Conservation (phyloP, 2,888 invertebrate genomes). For the Sussaba pulchella region DNA sequence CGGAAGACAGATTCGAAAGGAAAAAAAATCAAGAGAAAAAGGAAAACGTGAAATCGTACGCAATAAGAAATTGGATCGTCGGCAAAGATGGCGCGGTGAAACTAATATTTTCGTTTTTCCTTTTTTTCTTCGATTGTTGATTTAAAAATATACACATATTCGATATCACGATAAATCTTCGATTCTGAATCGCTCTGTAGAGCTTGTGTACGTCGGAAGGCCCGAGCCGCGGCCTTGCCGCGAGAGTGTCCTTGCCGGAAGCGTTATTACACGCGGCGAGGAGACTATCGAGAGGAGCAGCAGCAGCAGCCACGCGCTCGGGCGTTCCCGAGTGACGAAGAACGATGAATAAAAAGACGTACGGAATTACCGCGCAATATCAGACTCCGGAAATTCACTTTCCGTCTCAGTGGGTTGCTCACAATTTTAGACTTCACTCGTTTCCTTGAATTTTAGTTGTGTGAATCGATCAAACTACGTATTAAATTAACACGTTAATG, state of each 20-base stretch:
- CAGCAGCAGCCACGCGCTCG: not conserved
- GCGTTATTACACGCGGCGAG: conserved; percentile 62
- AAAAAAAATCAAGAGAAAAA: no score
- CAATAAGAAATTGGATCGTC: no score
- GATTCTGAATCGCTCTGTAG: conserved; percentile 41
- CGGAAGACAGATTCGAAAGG: not conserved
- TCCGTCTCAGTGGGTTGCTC: no score
- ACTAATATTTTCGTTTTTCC: no score
- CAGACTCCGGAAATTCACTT: not conserved
- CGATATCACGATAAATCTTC: conserved; percentile 1
- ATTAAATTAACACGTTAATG: no score
- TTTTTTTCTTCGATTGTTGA: not conserved
- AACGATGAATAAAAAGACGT: conserved; percentile 14
- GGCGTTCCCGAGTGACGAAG: conserved; percentile 5
- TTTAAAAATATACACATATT: not conserved
- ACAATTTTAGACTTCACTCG: no score
- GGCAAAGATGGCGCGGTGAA: no score
- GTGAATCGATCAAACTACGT: no score
- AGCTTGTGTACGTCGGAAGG: conserved; percentile 10
- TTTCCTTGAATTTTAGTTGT: no score
- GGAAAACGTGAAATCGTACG: no score
- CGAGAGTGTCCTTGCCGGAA: conserved; percentile 68
- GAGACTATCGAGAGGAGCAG: conserved; percentile 45
- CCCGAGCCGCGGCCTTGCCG: conserved; percentile 62
- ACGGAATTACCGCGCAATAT: not conserved